Evolutionary conservation across 2,888 invertebrate species (phyloP), one percentile per base, ranked within the genome.

Genomic region (Drosophila diplacantha): DNA sequence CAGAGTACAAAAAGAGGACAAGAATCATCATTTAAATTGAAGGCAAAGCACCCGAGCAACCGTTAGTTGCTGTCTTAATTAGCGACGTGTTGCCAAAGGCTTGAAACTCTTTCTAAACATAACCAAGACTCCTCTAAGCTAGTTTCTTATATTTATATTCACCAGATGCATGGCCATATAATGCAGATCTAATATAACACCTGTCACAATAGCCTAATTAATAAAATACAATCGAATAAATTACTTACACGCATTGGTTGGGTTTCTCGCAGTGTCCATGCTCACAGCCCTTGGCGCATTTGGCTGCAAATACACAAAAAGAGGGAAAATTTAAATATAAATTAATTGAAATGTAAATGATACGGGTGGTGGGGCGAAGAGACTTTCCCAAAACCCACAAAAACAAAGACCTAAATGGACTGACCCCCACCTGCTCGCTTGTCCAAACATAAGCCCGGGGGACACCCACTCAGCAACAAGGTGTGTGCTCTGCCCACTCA

Each of bases 171-270:
- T 12, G 11, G 11, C 16, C 12, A 12, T 7, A 12, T 24, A 24
- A 43, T 26, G 3, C 16, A 43, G 16, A n/a, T 24, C 20, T n/a
- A n/a, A 16, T 34, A n/a, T 34, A 11, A 32, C 6, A 14, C 5
- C 12, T 16, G n/a, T n/a, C 38, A 52, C 53, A 54, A 58, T 18
- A 31, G 31, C n/a, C 31, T 2, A 59, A 59, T 59, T 37, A 62
- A 20, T 53, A 34, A 60, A 53, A 62, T 63, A 65, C 71, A 16
- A 50, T 55, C 50, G 6, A 49, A 47, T 31, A 54, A 56, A 46
- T 73, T 86, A 96, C 97, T 96, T 92, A 97, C 97, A 92, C 92
- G 96, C 98, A 98, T 90, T 97, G 95, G 91, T 95, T 94, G 87
- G 98, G 98, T 88, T 92, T 92, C 87, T 91, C 92, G 91, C 98